Base-by-base conservation (phyloP, 2,797 vertebrate species). In the Rhinatrema bivittatum region DNA sequence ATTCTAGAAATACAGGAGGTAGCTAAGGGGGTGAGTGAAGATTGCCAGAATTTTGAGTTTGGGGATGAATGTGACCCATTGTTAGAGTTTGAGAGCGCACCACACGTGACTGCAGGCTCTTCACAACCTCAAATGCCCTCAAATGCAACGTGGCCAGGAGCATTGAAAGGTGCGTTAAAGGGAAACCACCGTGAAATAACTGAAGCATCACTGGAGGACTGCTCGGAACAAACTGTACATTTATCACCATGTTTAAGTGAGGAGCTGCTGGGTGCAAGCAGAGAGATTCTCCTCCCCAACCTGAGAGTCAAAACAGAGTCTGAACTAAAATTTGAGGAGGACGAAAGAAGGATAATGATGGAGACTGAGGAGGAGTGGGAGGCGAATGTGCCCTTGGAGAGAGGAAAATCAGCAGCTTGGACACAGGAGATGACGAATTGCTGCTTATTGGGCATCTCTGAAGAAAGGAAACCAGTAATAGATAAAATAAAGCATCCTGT, bases 321-420 rank as follows among this genome's bases (percentile, higher is more conserved):
- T 2, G 90, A 97, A 62, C 82, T 97, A 38, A 87, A 86, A 63
- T 97, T 99, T 73, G 95, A 98, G 68, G 95, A 98, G 66, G 94
- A 90, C 41, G 89, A 91, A 56, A 75, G 65, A 25, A 78, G 79
- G 74, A 85, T 89, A 52, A 71, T 91, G 65, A 83, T 85, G 78
- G 87, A 89, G 60, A 61, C 76, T 44, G 76, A 76, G 52, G 70
- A 62, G 24, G 78, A 79, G 47, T 83, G 77, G 70, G 80, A 85
- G 66, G 85, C 60, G 65, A 79, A 77, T 51, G 72, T 60, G 40
- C 72, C 77, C 53, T 76, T 76, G 60, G 78, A 73, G 42, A 64
- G 37, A 59, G 65, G 52, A 55, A 60, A 74, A 53, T 50, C 47
- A 67, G 46, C 53, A 50, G 41, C 63, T 36, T 38, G 58, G 46